phyloP scores from a whole-genome alignment of 2,888 invertebrate species.

The Heliconius charithonia region DNA sequence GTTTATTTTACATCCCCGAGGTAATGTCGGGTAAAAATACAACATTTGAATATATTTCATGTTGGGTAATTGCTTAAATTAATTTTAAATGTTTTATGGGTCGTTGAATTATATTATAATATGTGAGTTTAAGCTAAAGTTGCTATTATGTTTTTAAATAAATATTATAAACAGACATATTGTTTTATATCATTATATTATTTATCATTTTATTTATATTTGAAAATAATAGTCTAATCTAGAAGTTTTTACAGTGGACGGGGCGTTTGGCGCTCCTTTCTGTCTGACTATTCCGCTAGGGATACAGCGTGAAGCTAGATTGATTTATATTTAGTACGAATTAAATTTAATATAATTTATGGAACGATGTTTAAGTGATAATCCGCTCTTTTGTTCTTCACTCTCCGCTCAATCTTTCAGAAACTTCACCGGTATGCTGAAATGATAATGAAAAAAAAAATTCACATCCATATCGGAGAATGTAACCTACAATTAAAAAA shows the following conservation, averaged over 20 bases:
- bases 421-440: too few species aligned
- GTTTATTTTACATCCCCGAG: slow-evolving; percentile 30
- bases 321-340: not conserved
- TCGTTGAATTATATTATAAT: not conserved
- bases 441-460: not conserved
- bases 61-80: not conserved
- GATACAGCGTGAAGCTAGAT: too few species aligned
- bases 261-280: too few species aligned
- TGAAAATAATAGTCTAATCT: too few species aligned
- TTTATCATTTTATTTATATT: too few species aligned
- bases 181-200: not conserved
- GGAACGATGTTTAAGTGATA: too few species aligned
- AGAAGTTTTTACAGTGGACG: too few species aligned
- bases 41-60: slow-evolving; percentile 1
- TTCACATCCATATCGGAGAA: not conserved
- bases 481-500: too few species aligned
- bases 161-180: not conserved
- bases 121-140: not conserved
- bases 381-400: too few species aligned
- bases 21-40: slow-evolving; percentile 9
- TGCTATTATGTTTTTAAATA: not conserved
- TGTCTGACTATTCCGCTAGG: too few species aligned
- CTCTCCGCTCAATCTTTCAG: not conserved
- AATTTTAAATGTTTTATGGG: not conserved
- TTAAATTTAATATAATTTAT: not conserved